Conservation (phyloP, 2,113 vertebrate genomes). For the Dasyprocta punctata region DNA sequence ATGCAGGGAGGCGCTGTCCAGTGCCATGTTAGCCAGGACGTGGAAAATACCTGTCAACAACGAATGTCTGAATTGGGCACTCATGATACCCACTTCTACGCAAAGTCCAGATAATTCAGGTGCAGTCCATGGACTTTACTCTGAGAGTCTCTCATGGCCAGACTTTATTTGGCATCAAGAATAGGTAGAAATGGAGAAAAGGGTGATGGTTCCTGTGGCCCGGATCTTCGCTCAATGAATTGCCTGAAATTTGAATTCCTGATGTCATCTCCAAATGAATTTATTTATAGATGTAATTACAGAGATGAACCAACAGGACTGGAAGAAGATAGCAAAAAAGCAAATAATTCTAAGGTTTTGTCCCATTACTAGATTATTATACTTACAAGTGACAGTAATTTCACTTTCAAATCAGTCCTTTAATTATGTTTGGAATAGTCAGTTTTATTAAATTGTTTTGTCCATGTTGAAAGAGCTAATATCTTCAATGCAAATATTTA, state of each 20-base stretch:
- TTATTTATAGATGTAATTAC: constrained; percentile 19
- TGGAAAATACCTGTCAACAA: too few species aligned
- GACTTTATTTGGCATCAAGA: background rate
- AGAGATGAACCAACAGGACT: background rate
- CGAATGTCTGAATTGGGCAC: background rate
- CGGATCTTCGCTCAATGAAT: background rate
- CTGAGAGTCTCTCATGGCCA: background rate
- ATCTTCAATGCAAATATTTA: constrained; percentile 38
- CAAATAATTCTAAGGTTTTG: constrained; percentile 49
- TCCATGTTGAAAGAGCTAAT: constrained; percentile 22
- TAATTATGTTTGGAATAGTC: background rate
- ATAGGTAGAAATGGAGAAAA: background rate
- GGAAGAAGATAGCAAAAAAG: background rate
- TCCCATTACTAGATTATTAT: background rate
- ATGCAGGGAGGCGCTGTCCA: too few species aligned
- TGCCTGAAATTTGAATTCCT: background rate
- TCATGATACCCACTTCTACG: background rate
- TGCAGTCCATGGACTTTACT: background rate
- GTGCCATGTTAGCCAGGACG: too few species aligned
- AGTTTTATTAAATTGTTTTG: constrained; percentile 17
- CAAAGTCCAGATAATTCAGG: background rate
- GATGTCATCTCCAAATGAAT: background rate
- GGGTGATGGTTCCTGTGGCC: background rate
- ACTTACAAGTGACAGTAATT: background rate
- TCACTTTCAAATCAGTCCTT: constrained; percentile 48